Evolutionary conservation across 1,140 invertebrate species (phyloP).

Genomic region (Drosophila saltans): DNA sequence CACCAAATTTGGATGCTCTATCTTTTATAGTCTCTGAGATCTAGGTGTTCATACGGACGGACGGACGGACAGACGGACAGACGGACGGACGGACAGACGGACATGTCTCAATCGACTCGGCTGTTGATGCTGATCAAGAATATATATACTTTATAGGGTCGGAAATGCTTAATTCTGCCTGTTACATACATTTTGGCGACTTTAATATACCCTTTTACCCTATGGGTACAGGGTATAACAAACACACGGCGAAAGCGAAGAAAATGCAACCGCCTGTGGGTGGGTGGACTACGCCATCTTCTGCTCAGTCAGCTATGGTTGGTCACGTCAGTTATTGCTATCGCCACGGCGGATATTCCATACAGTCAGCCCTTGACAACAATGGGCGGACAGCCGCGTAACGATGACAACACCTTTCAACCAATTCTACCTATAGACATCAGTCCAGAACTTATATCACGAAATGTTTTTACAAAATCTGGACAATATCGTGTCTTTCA

Average conservation of each 20-base stretch:
- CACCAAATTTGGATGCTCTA: no score
- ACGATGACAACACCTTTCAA: constrained; percentile 68
- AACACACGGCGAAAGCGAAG: constrained; percentile 70
- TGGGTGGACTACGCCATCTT: constrained; percentile 21
- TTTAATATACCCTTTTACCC: no score
- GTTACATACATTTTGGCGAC: no score
- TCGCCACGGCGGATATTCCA: neutral
- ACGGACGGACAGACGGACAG: no score
- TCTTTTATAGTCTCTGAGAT: no score
- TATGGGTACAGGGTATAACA: no score
- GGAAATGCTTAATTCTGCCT: no score
- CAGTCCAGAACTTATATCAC: constrained; percentile 74
- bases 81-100: no score
- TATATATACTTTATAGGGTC: no score
- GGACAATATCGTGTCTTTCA: constrained; percentile 78
- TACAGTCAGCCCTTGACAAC: constrained; percentile 71
- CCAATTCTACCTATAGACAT: constrained; percentile 74
- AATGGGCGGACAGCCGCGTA: constrained; percentile 55
- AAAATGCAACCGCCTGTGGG: constrained; percentile 35
- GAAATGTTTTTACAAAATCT: constrained; percentile 76
- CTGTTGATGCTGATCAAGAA: no score
- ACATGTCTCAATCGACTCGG: no score
- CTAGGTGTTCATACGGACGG: no score
- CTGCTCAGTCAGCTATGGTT: constrained; percentile 45
- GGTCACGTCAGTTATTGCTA: constrained; percentile 15